phyloP scores from a whole-genome alignment of 1,140 invertebrate species.

The Drosophila parabipectinata region DNA sequence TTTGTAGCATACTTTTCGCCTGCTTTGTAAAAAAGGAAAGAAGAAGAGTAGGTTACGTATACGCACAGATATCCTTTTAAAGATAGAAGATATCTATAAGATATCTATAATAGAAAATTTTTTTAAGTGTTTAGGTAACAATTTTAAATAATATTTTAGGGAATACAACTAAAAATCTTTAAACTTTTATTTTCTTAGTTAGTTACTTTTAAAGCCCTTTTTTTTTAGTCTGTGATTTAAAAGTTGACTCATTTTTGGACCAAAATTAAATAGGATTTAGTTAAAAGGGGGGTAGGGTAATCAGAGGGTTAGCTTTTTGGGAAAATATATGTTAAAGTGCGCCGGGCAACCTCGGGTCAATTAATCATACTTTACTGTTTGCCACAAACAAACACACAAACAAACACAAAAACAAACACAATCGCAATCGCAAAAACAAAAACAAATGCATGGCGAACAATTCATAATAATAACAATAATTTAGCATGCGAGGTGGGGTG shows the following conservation, averaged over 20 bases:
- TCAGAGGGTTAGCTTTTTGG: background rate
- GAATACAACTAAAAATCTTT: too few relatives aligned
- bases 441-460: slow-evolving; percentile 41
- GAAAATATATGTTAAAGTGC: slow-evolving; percentile 47
- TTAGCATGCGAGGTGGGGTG: slow-evolving; percentile 43
- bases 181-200: too few relatives aligned
- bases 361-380: slow-evolving; percentile 68
- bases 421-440: slow-evolving; percentile 41
- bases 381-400: slow-evolving; percentile 24
- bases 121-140: too few relatives aligned
- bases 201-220: too few relatives aligned
- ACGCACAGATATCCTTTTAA: background rate
- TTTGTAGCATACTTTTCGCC: background rate
- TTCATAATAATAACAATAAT: slow-evolving; percentile 75
- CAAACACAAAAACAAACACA: slow-evolving; percentile 37
- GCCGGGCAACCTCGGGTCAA: slow-evolving; percentile 49
- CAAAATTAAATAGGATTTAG: background rate
- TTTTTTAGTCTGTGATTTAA: background rate
- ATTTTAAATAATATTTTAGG: too few relatives aligned
- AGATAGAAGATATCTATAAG: too few relatives aligned
- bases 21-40: background rate
- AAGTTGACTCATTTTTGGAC: background rate
- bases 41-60: background rate
- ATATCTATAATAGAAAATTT: too few relatives aligned
- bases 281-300: background rate